These are phyloP conservation scores for Arizona elegans DNA, from an alignment of 2,113 vertebrate genomes.

Conservation along the genomic window DNA sequence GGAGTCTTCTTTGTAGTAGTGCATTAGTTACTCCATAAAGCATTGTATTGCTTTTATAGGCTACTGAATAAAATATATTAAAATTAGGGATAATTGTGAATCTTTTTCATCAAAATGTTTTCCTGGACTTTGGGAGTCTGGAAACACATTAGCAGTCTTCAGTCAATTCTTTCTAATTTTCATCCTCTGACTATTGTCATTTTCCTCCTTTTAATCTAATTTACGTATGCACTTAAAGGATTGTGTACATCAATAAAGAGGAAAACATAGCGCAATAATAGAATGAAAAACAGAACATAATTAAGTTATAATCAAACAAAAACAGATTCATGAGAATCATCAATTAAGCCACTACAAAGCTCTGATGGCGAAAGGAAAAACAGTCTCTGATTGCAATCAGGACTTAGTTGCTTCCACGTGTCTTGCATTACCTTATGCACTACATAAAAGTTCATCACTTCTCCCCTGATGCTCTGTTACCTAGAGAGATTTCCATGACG, in stretches of 20 bases:
- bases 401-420: neutral
- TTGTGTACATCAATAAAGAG: neutral
- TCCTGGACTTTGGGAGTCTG: neutral
- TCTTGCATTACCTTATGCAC: neutral
- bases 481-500: neutral
- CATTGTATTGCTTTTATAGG: neutral
- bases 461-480: neutral
- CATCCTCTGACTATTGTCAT: neutral
- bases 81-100: neutral
- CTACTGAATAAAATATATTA: neutral
- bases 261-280: neutral
- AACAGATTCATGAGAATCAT: neutral
- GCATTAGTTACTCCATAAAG: neutral
- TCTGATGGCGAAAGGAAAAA: neutral
- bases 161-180: neutral
- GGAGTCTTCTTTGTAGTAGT: neutral
- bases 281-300: neutral
- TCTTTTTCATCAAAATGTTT: neutral
- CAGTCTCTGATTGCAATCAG: neutral
- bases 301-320: neutral
- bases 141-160: neutral
- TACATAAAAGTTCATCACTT: neutral
- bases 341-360: neutral
- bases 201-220: neutral
- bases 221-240: neutral